Conservation (phyloP, 1,140 invertebrate species). For the Bombus huntii region DNA sequence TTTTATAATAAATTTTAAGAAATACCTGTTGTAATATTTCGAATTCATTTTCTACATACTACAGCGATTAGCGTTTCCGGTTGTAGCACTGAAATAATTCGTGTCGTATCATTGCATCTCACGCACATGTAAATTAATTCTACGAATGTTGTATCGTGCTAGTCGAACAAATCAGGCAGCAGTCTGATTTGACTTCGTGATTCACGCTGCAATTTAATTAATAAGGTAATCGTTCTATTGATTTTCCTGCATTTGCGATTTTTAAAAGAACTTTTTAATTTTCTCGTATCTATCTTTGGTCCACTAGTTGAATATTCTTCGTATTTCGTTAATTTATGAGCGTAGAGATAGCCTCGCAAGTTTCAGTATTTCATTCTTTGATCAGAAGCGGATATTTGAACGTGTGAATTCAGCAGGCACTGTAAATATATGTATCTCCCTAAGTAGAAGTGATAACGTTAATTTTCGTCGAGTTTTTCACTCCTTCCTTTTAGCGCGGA, state of each 20-base stretch:
- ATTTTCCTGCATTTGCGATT: neutral
- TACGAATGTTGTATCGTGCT: constrained; percentile 8
- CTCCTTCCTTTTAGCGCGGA: neutral
- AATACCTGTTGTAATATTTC: neutral
- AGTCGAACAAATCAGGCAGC: constrained; percentile 45
- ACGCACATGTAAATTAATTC: constrained; percentile 61
- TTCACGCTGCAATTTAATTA: neutral
- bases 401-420: neutral
- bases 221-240: neutral
- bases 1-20: neutral
- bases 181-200: constrained; percentile 49
- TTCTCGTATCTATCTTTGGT: too few species aligned
- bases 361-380: neutral
- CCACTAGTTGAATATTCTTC: neutral
- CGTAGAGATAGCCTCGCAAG: neutral
- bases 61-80: constrained; percentile 19
- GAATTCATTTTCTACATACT: neutral
- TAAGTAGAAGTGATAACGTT: neutral
- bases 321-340: neutral
- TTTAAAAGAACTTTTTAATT: neutral
- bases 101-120: constrained; percentile 43
- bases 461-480: neutral
- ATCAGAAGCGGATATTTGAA: neutral
- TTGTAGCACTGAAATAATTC: constrained; percentile 38
- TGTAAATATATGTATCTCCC: neutral